Evolutionary conservation across 1,140 invertebrate species (phyloP), one percentile per base, ranked within the genome.

Genomic region (Anoplophora glabripennis): DNA sequence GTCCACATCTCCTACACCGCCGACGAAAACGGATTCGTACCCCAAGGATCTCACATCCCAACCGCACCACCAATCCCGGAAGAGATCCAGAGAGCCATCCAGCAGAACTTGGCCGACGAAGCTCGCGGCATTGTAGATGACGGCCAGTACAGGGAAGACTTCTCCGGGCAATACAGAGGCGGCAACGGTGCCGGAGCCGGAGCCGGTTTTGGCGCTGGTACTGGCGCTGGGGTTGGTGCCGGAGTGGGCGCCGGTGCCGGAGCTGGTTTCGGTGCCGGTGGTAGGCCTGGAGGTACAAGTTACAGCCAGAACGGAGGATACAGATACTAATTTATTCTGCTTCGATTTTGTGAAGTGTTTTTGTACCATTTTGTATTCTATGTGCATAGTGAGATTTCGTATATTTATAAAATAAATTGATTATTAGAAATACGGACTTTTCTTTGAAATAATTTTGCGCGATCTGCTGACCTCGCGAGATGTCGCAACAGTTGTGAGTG

Each of bases 1-100:
- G 77, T 82, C 51, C 73, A 73, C 4, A 72, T 83, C 41, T 76
- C 74, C 5, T 84, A 83, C 61, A 78, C 79, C 21, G 82, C 82
- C 8, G 82, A 83, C 54, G 78, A 80, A 46, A 76, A 79, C 34
- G 83, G 83, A n/a, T 84, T 81, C 69, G 75, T 75, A 47, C 72
- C 81, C 2, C 61, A 77, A 34, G 78, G 78, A 5, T 12, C 63
- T 8, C 77, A 79, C 66, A 63, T 81, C 4, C 80, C 80, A 0
- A 79, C 76, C 4, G 75, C 79, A 33, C 79, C 78, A 21, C 78
- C 79, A 36, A 76, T 80, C 4, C 78, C 79, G 2, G 68, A 55
- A 33, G 68, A 45, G n/a, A 83, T 83, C 64, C 55, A 78, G 11
- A 73, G 73, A 36, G 66, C 79, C 4, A 62, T 83, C 12, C 75